Conservation (phyloP, 2,113 vertebrate species). For the Grammomys surdaster region DNA sequence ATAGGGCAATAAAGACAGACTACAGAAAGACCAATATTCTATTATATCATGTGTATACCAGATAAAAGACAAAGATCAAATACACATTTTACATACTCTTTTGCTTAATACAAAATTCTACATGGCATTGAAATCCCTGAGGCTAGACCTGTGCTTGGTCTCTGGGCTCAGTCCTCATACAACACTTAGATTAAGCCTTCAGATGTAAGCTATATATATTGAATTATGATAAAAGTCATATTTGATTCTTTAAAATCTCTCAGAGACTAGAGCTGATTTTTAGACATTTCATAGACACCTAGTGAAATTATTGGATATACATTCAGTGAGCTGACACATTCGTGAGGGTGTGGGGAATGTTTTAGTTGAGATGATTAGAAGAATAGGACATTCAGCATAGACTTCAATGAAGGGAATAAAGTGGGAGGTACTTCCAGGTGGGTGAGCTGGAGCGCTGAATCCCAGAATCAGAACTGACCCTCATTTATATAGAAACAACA, state of each 20-base stretch:
- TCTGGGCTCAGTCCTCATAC: background rate
- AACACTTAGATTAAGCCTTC: background rate
- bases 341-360: background rate
- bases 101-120: slow-evolving; percentile 25
- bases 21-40: background rate
- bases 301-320: background rate
- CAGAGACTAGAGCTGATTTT: background rate
- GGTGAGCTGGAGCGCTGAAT: background rate
- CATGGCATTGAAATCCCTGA: background rate
- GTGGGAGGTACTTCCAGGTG: background rate
- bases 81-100: background rate
- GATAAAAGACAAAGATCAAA: background rate
- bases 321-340: background rate
- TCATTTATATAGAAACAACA: background rate
- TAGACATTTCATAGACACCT: background rate
- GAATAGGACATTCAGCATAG: background rate
- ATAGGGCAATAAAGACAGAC: background rate
- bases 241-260: slow-evolving; percentile 7
- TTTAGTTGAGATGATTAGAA: background rate
- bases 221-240: background rate
- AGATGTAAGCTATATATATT: background rate
- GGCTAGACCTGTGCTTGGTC: background rate
- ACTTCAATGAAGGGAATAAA: background rate
- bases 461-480: background rate
- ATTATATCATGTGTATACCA: background rate